Base-by-base conservation (phyloP, 2,797 vertebrate genomes). In the Protosalanx chinensis region DNA sequence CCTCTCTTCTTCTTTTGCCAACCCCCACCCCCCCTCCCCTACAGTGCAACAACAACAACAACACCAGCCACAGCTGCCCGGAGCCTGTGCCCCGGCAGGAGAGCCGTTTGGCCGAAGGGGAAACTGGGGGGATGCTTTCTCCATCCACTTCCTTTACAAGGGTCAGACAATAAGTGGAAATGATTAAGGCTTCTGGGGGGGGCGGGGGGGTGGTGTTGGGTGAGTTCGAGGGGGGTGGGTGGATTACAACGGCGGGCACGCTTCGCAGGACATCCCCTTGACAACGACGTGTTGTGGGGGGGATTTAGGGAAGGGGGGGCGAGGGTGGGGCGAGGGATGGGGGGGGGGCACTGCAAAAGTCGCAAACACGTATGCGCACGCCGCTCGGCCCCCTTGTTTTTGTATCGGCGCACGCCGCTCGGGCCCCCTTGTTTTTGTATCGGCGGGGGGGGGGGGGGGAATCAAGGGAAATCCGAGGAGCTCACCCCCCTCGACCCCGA, bases 31-130 rank as follows among this genome's bases (percentile, higher is more conserved):
- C 73, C 60, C 68, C 70, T 41, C 30, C 46, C 66, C 56, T 29
- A 20, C 16, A 33, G 18, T 33, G 30, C 49, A 58, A 53, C 16
- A 53, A 53, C 65, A 61, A 35, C 62, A 46, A 53, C 63, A 71
- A n/a, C n/a, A n/a, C 46, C 37, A 75, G 63, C 78, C 80, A 78
- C 82, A 75, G 81, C 76, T 73, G 70, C 72, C 76, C 59, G 37
- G 32, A 68, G 64, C 29, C 29, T 10, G 16, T 78, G 77, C 81
- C 67, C 66, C 78, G 79, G 79, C 82, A 82, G 79, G 66, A 79
- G 79, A 67, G 84, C 81, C 82, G 72, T 84, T 87, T 87, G 78
- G 80, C 65, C 81, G 72, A 82, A 83, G 82, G 78, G 80, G 86
- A 84, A 81, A n/a, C n/a, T 41, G 67, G 66, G 81, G 72, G 79